Evolutionary conservation across 2,888 invertebrate species (phyloP), one percentile per base, ranked within the genome.

Genomic region (Zele albiditarsus): DNA sequence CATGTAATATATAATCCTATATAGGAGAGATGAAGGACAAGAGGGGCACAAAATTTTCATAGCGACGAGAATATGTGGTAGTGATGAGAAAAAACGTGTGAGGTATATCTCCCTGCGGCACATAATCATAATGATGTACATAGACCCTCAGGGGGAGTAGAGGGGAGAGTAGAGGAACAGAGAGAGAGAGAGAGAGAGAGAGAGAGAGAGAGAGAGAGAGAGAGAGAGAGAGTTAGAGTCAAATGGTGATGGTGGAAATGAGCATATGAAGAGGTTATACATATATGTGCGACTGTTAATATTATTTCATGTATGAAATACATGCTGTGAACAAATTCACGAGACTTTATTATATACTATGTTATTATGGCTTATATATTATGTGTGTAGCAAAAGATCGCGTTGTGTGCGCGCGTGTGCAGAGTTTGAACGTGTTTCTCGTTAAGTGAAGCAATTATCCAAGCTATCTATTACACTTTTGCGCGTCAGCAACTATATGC

Each of bases 381-480:
- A 23, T 57, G 57, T n/a, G 57, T 62, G n/a, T 62, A 1, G 27
- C 27, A 28, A 6, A 53, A 20, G 53, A 8, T 53, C 8, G 20
- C 25, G 62, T 62, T 25, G 8, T 28, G 62, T 62, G 27, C n/a
- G 28, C 62, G 31, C 28, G 31, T 25, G 65, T 62, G 76, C 69
- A 67, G 73, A 73, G 79, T 76, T 79, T 76, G 77, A 80, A 80
- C 80, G 88, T 88, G 88, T 88, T 88, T 88, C 87, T 86, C 87
- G 87, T 87, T 88, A 88, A 88, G 88, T 88, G 88, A 88, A 86
- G 88, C 88, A 88, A 88, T 88, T 88, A 88, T 85, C 83, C 84
- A 83, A 86, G 86, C 86, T 87, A 87, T 88, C 88, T 86, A 84
- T 88, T 88, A 87, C 87, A 85, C 86, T 85, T 84, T 83, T 84